Base-by-base conservation (phyloP, 2,888 invertebrate genomes). In the Cantharis nigra region DNA sequence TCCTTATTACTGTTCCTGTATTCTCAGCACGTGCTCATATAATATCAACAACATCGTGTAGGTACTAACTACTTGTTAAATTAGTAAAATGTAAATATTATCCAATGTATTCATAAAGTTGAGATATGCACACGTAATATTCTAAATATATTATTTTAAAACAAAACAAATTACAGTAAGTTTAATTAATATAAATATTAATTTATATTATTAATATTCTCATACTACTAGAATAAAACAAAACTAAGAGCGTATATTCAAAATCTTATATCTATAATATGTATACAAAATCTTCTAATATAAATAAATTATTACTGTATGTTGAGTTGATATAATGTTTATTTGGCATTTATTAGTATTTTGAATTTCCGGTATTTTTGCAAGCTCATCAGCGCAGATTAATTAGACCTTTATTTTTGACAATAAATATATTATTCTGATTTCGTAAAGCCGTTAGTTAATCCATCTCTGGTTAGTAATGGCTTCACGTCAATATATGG, bases 1-100 rank as follows among this genome's bases (percentile, higher is more conserved):
- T 72, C 69, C 72, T 76, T 72, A 76, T 76, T 76, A 72, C 70
- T n/a, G 70, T 70, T 73, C 63, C 69, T 26, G 65, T 65, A 76
- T 76, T 76, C 76, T 64, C 70, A 70, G 69, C 76, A 73, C 73
- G 73, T 65, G 73, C 70, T 28, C 30, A 70, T 70, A 64, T 76
- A 76, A 76, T 73, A 76, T 70, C 76, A 63, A 69, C 72, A 76
- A 30, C 73, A 14, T 62, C 69, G 33, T 72, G 72, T 75, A 69
- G 28, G 28, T 49, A 72, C 75, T 71, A 75, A 69, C 49, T 72
- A 72, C 33, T 75, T 71, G 71, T 75, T 75, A 62, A 71, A 72
- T 75, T 75, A 71, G 71, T 69, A 71, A 72, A 69, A 71, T 63
- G 67, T 67, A 72, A 67, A 71, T 69, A 75, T 69, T 69, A 30